These are phyloP conservation scores for Spodoptera litura DNA, from an alignment of 1,140 invertebrate genomes.

Conservation along the genomic window DNA sequence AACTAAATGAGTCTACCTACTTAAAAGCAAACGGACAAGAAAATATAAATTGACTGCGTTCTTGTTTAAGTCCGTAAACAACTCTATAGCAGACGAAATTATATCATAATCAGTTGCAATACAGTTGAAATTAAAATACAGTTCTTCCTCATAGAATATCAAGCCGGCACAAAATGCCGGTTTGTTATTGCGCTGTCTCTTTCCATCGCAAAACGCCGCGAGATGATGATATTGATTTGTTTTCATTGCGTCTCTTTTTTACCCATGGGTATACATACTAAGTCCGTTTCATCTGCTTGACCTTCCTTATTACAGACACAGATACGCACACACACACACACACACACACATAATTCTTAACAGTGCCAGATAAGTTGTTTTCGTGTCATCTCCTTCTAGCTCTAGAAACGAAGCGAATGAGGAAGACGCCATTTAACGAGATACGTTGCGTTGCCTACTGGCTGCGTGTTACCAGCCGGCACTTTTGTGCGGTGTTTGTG, in stretches of 20 bases:
- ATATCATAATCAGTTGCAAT: constrained; percentile 52
- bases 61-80: constrained; percentile 59
- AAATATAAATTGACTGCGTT: constrained; percentile 58
- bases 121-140: constrained; percentile 64
- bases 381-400: constrained; percentile 82
- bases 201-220: constrained; percentile 72
- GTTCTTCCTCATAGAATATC: constrained; percentile 58
- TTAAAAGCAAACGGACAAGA: constrained; percentile 17
- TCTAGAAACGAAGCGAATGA: constrained; percentile 60
- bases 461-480: constrained; percentile 55
- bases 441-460: constrained; percentile 55
- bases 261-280: constrained; percentile 63
- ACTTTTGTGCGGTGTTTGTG: constrained; percentile 49
- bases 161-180: constrained; percentile 76
- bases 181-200: constrained; percentile 82
- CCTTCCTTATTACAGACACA: constrained; percentile 78
- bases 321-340: constrained; percentile 42
- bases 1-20: constrained; percentile 31
- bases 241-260: constrained; percentile 83
- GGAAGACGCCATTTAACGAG: constrained; percentile 68
- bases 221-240: constrained; percentile 85
- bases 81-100: constrained; percentile 47
- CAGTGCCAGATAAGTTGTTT: constrained; percentile 82
- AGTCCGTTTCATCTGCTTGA: constrained; percentile 72
- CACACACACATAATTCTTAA: constrained; percentile 59